Conservation (phyloP, 2,888 invertebrate genomes). For the Ochlodes sylvanus region DNA sequence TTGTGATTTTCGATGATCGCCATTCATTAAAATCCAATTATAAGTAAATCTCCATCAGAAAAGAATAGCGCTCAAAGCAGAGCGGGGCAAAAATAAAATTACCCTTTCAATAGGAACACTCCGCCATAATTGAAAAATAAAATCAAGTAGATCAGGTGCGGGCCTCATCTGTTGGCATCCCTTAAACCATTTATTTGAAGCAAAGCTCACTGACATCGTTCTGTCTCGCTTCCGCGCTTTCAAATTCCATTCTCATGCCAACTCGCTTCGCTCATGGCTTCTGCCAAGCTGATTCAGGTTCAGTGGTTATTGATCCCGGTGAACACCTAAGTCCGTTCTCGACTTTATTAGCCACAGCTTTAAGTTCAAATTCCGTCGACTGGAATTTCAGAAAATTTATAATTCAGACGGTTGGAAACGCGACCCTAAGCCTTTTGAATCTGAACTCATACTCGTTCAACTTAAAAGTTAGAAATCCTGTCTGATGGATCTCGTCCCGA, state of each 20-base stretch:
- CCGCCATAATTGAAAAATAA: conserved; percentile 73
- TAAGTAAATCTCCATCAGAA: conserved; percentile 13
- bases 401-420: conserved; percentile 61
- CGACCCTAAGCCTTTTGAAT: conserved; percentile 70
- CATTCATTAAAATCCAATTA: conserved; percentile 19
- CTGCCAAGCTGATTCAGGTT: conserved; percentile 74
- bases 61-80: conserved; percentile 28
- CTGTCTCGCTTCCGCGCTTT: conserved; percentile 57
- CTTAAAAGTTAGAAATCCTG: conserved; percentile 74
- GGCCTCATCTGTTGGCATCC: conserved; percentile 67
- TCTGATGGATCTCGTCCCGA: conserved; percentile 49
- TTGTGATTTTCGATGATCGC: conserved; percentile 6
- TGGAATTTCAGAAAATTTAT: conserved; percentile 46
- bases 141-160: conserved; percentile 79
- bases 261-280: conserved; percentile 67
- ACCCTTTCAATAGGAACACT: conserved; percentile 46
- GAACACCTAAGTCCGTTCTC: conserved; percentile 51
- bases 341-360: conserved; percentile 48
- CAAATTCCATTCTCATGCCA: conserved; percentile 48
- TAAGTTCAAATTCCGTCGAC: conserved; percentile 50
- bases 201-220: conserved; percentile 54
- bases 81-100: conserved; percentile 42
- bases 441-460: conserved; percentile 75
- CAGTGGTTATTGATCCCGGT: conserved; percentile 79
- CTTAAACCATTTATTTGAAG: conserved; percentile 62